Evolutionary conservation across 2,113 vertebrate genomes (phyloP).

Genomic region (Tragulus kanchil): DNA sequence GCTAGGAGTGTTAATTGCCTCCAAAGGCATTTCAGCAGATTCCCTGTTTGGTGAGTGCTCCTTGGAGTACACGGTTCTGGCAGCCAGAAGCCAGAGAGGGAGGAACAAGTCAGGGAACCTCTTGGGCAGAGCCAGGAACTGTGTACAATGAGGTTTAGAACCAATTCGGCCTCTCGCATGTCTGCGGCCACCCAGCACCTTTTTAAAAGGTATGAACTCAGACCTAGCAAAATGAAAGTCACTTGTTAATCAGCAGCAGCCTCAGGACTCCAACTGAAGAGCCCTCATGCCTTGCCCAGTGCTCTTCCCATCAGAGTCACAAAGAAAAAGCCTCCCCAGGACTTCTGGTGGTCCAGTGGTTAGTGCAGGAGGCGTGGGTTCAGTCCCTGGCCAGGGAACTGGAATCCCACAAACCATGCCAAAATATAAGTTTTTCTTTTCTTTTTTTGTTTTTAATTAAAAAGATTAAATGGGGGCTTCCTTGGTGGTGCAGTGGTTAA

Average conservation of each 20-base stretch:
- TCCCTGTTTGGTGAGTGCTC: neutral
- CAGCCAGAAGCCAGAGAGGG: neutral
- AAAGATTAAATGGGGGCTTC: neutral
- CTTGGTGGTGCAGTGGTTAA: neutral
- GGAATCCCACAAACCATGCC: neutral
- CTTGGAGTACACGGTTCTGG: neutral
- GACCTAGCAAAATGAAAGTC: neutral
- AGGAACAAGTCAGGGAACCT: no score
- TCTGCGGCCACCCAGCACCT: neutral
- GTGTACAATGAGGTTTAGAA: neutral
- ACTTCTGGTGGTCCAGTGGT: neutral
- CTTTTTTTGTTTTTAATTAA: neutral
- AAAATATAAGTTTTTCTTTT: neutral
- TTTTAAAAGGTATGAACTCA: neutral
- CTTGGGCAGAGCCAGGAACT: neutral
- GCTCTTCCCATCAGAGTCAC: neutral
- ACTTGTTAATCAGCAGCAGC: neutral
- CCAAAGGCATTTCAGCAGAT: neutral
- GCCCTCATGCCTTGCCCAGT: rapidly evolving
- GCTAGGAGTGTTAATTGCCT: neutral
- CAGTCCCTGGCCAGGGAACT: neutral
- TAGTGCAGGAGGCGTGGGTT: neutral
- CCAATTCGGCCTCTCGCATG: neutral
- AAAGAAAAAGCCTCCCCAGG: no score
- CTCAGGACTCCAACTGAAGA: neutral